Conservation (phyloP, 1,140 invertebrate genomes). For the Zaprionus ornatus region DNA sequence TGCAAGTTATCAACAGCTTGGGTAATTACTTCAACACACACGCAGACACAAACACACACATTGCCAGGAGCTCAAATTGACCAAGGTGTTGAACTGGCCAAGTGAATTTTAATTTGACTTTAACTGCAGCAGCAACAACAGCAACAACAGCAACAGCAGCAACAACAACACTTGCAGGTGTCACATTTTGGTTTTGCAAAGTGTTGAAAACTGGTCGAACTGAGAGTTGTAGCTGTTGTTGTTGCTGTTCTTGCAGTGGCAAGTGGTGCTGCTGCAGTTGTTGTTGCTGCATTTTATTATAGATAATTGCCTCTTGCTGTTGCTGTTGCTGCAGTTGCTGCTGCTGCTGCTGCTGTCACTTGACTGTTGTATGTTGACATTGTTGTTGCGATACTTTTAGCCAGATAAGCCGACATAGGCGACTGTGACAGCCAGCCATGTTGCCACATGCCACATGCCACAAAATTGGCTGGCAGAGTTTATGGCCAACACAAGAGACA, state of each 20-base stretch:
- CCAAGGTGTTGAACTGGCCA: conserved; percentile 74
- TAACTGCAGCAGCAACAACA: conserved; percentile 27
- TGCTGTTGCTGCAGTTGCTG: conserved; percentile 57
- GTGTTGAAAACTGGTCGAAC: conserved; percentile 64
- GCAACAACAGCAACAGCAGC: conserved; percentile 29
- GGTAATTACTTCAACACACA: conserved; percentile 24
- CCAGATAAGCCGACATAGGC: conserved; percentile 41
- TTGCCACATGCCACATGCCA: conserved; percentile 35
- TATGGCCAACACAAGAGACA: conserved; percentile 48
- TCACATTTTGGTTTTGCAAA: conserved; percentile 61
- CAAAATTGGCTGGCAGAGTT: conserved; percentile 34
- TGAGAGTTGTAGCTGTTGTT: conserved; percentile 34
- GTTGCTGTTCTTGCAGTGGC: conserved; percentile 38
- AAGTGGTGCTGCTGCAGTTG: conserved; percentile 34
- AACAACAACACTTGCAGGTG: conserved; percentile 66
- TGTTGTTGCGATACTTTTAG: conserved; percentile 45
- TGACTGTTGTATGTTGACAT: conserved; percentile 57
- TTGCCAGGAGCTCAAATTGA: conserved; percentile 55
- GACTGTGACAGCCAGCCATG: conserved; percentile 42
- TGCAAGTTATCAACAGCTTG: conserved; percentile 40
- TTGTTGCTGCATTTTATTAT: conserved; percentile 60
- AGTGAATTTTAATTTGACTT: conserved; percentile 76
- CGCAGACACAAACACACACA: conserved; percentile 16
- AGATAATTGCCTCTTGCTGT: conserved; percentile 62
- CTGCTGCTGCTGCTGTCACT: conserved; percentile 61